A percentile compares a stretch with the other conserved stretches of the same genome.
Evolutionary conservation across 2,888 invertebrate genomes (phyloP).

Genomic region (Melolontha melolontha): DNA sequence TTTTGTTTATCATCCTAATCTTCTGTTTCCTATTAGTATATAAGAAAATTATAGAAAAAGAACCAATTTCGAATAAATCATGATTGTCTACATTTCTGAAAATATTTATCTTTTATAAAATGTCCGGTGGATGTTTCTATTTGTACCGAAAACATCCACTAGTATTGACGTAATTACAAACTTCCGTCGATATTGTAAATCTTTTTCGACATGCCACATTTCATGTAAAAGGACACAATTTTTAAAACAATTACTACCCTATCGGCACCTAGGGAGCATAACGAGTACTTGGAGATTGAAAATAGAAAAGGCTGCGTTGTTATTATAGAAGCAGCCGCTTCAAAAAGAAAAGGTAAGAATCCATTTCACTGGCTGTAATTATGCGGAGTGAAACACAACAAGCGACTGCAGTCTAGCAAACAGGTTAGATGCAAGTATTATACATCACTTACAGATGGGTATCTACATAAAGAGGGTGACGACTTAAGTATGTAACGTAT

Average conservation of each 20-base stretch:
- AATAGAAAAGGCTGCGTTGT: conserved; percentile 8
- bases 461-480: conserved; percentile 5
- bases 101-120: background rate
- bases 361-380: conserved; percentile 16
- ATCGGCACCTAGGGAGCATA: conserved; percentile 18
- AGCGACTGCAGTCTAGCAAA: conserved; percentile 20
- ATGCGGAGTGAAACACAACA: conserved; percentile 3
- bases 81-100: too few relatives aligned
- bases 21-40: too few relatives aligned
- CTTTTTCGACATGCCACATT: conserved; percentile 31
- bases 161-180: conserved; percentile 16
- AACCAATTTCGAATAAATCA: too few relatives aligned
- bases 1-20: too few relatives aligned
- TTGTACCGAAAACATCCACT: conserved; percentile 10
- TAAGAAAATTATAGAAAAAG: too few relatives aligned
- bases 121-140: background rate
- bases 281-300: conserved; percentile 4
- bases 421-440: conserved; percentile 14
- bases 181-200: conserved; percentile 4
- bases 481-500: background rate
- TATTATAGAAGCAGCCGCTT: conserved; percentile 16
- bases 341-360: conserved; percentile 16
- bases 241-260: conserved; percentile 33
- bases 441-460: conserved; percentile 5
- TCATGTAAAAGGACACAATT: conserved; percentile 27